These are phyloP conservation scores for Nematostella vectensis DNA, from an alignment of 92 coral and sea anemone genomes.

Conservation along the genomic window DNA sequence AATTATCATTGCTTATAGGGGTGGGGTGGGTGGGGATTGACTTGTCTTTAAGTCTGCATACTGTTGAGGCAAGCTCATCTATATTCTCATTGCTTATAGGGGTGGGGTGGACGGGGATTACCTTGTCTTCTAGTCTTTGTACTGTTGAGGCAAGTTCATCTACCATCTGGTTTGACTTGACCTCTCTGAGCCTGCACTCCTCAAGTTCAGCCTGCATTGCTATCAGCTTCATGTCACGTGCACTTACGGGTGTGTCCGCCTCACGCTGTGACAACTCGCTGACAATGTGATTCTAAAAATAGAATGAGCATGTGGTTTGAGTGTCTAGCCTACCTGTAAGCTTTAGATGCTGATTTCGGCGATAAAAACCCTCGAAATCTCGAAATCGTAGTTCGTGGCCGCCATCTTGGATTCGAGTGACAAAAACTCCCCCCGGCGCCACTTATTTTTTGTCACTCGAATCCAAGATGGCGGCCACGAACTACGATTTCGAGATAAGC, in stretches of 20 bases:
- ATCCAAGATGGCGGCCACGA: too few species aligned
- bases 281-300: slow-evolving; percentile 53
- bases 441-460: too few species aligned
- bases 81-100: slow-evolving; percentile 58
- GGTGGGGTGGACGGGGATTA: too few species aligned
- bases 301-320: neutral
- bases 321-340: too few species aligned
- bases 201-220: slow-evolving; percentile 71
- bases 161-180: slow-evolving; percentile 45
- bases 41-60: slow-evolving; percentile 48
- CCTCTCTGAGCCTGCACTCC: slow-evolving; percentile 45
- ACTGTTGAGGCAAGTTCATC: slow-evolving; percentile 49
- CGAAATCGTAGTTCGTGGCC: too few species aligned
- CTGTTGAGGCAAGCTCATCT: slow-evolving; percentile 45
- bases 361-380: too few species aligned
- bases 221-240: slow-evolving; percentile 59
- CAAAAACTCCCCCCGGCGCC: too few species aligned
- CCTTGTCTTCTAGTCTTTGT: slow-evolving; percentile 68
- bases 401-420: too few species aligned
- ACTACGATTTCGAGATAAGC: too few species aligned
- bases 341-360: too few species aligned
- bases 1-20: neutral
- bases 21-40: neutral
- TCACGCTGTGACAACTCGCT: slow-evolving; percentile 61
- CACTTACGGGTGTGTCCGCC: slow-evolving; percentile 47